Conservation (phyloP, 2,888 invertebrate species). For the Scaptomyza tumidula region DNA sequence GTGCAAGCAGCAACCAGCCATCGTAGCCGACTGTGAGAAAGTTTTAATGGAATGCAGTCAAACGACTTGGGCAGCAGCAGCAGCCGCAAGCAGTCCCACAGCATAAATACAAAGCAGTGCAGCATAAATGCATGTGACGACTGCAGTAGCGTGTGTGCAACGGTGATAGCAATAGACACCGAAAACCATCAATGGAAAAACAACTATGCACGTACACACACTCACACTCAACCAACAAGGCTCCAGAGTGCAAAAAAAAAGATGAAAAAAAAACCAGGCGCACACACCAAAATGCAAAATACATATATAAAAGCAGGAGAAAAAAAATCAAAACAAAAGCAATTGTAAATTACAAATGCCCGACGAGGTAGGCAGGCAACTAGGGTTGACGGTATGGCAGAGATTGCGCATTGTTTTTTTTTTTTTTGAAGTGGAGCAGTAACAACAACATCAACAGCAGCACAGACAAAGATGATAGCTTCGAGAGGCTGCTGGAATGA, state of each 20-base stretch:
- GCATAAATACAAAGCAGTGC: slow-evolving; percentile 70
- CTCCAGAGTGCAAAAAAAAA: slow-evolving; percentile 46
- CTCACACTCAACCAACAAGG: too few species aligned
- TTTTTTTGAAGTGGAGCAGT: slow-evolving; percentile 68
- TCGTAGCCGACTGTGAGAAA: slow-evolving; percentile 82
- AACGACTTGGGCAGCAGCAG: slow-evolving; percentile 66
- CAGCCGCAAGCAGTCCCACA: slow-evolving; percentile 58
- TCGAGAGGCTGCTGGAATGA: slow-evolving; percentile 45
- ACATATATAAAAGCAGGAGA: slow-evolving; percentile 26
- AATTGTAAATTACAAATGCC: slow-evolving; percentile 75
- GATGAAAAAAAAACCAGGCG: slow-evolving; percentile 11
- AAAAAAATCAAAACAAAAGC: slow-evolving; percentile 55
- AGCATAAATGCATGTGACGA: slow-evolving; percentile 59
- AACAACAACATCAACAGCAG: slow-evolving; percentile 15
- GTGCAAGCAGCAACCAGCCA: slow-evolving; percentile 20
- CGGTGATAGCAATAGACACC: slow-evolving; percentile 58
- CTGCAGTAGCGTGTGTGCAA: slow-evolving; percentile 32
- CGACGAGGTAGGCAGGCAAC: slow-evolving; percentile 18
- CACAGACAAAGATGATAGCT: slow-evolving; percentile 64
- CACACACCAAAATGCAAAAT: slow-evolving; percentile 54
- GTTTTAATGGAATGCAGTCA: slow-evolving; percentile 85
- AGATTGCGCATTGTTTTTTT: slow-evolving; percentile 70
- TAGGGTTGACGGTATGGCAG: slow-evolving; percentile 41
- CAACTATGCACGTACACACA: slow-evolving; percentile 62
- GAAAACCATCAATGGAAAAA: slow-evolving; percentile 81